These are phyloP conservation scores for Myotis brandtii DNA, from an alignment of 2,113 vertebrate genomes.

Conservation along the genomic window DNA sequence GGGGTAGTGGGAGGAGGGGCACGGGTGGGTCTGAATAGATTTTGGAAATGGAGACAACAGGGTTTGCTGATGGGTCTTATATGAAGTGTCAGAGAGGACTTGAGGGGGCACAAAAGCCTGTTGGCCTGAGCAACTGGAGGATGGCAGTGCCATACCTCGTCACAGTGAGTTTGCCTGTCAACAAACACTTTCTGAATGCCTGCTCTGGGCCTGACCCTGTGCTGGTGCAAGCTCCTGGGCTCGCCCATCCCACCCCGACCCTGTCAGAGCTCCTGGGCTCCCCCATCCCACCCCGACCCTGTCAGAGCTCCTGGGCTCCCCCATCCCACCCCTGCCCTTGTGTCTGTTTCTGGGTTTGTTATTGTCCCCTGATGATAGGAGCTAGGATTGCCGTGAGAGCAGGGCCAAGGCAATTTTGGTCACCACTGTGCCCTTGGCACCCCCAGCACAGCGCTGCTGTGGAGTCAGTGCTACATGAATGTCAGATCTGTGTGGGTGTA, in stretches of 20 bases:
- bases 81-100: neutral
- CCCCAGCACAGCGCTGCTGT: neutral
- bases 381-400: neutral
- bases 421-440: neutral
- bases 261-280: too few relatives aligned
- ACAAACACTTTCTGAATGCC: neutral
- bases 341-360: neutral
- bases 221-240: too few relatives aligned
- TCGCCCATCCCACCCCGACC: neutral
- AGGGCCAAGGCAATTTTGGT: neutral
- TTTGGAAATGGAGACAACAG: neutral
- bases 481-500: neutral
- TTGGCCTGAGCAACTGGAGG: neutral
- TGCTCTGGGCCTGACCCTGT: neutral
- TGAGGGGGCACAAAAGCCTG: neutral
- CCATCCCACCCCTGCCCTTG: too few relatives aligned
- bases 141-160: rapidly evolving
- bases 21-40: neutral
- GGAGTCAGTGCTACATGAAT: neutral
- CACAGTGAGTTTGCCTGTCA: neutral
- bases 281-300: neutral
- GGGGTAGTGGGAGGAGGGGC: neutral
- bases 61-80: neutral
- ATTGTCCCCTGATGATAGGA: neutral
- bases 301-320: neutral